Evolutionary conservation across 2,113 vertebrate genomes (phyloP).

Genomic region (Chinchilla lanigera): DNA sequence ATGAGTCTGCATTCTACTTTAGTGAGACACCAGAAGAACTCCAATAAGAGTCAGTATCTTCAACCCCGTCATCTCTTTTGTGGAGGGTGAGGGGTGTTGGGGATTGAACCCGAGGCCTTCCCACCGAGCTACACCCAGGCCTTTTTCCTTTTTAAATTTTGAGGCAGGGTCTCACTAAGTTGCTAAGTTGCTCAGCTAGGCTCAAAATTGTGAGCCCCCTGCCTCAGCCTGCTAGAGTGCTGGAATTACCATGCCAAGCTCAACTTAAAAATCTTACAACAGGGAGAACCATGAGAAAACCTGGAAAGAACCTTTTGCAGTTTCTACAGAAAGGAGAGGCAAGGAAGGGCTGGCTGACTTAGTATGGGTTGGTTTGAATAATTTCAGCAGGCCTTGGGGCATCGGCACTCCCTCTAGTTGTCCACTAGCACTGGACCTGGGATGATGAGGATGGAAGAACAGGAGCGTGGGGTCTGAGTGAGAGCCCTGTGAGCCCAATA

Average conservation of each 20-base stretch:
- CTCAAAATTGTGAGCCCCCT: background rate
- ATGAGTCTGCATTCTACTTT: no score
- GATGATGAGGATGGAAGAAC: background rate
- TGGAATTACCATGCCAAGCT: background rate
- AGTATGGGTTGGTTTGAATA: background rate
- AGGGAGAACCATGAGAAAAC: background rate
- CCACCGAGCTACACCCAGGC: background rate
- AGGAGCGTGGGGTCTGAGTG: background rate
- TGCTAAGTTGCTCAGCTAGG: background rate
- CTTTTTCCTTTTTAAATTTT: background rate
- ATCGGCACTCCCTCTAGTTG: background rate
- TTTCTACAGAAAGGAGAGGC: background rate
- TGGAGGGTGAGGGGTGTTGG: background rate
- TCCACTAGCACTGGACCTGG: no score
- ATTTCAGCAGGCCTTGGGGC: background rate
- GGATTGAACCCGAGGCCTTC: background rate
- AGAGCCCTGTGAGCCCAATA: background rate
- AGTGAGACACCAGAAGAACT: background rate
- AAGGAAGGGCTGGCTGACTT: background rate
- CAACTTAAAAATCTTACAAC: background rate
- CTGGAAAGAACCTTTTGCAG: background rate
- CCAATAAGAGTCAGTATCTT: background rate
- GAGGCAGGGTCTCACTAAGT: background rate
- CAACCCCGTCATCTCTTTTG: background rate
- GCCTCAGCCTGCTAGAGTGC: background rate